Percentiles rank a stretch among this genome's conserved stretches.
Conservation (phyloP, 2,888 invertebrate genomes). For the Cinara cedri region DNA sequence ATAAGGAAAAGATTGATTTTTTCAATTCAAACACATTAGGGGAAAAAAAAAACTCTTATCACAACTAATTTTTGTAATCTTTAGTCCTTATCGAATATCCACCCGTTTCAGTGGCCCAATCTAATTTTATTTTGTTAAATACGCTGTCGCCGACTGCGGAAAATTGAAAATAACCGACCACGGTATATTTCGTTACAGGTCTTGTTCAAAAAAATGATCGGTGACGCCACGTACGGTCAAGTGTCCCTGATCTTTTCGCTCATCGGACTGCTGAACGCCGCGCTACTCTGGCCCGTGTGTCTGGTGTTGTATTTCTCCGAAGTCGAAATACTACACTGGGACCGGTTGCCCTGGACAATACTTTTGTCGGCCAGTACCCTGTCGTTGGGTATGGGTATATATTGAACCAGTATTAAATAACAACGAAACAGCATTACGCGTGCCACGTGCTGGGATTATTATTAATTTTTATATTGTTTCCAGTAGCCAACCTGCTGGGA, state of each 20-base stretch:
- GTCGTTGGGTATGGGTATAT: slow-evolving; percentile 70
- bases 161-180: no score
- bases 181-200: no score
- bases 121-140: no score
- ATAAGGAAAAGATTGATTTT: no score
- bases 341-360: slow-evolving; percentile 85
- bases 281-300: slow-evolving; percentile 90
- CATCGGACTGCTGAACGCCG: slow-evolving; percentile 85
- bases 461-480: neutral
- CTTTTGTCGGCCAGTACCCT: slow-evolving; percentile 80
- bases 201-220: slow-evolving; percentile 90
- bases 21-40: no score
- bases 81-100: no score
- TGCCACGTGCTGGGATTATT: neutral
- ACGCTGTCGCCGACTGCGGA: no score
- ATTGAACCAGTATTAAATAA: no score
- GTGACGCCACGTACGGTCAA: slow-evolving; percentile 89
- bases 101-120: no score
- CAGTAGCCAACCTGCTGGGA: slow-evolving; percentile 89
- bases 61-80: no score
- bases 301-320: slow-evolving; percentile 85
- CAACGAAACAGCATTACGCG: neutral
- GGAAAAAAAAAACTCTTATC: no score
- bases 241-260: slow-evolving; percentile 92
- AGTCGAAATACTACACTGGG: slow-evolving; percentile 81